These are phyloP conservation scores for Vandiemenella viatica DNA, from an alignment of 2,888 invertebrate genomes.

Conservation along the genomic window DNA sequence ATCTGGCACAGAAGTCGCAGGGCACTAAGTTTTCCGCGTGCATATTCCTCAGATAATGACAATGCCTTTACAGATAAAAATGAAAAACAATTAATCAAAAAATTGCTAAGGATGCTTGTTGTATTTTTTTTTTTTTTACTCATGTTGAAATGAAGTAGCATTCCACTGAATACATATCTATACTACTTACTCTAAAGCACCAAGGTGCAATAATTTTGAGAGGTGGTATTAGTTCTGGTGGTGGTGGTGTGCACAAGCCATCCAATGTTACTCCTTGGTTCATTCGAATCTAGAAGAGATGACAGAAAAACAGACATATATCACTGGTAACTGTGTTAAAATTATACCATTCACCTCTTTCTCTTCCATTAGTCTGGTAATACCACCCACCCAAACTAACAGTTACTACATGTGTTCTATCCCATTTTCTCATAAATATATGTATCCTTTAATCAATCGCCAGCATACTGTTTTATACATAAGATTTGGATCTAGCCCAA, in stretches of 20 bases:
- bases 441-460: too few relatives aligned
- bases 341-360: too few relatives aligned
- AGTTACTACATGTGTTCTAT: too few relatives aligned
- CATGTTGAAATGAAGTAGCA: background rate
- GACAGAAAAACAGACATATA: too few relatives aligned
- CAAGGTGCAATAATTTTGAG: conserved; percentile 80
- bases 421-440: too few relatives aligned
- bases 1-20: conserved; percentile 66
- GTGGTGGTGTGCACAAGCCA: conserved; percentile 58
- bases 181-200: conserved; percentile 66
- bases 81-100: background rate
- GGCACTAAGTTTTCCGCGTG: conserved; percentile 69
- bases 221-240: conserved; percentile 66
- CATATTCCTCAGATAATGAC: conserved; percentile 55
- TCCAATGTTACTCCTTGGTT: conserved; percentile 67
- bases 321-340: too few relatives aligned
- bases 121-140: background rate
- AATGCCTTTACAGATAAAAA: conserved; percentile 42
- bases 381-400: too few relatives aligned
- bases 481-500: too few relatives aligned
- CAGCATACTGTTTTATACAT: too few relatives aligned
- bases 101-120: too few relatives aligned
- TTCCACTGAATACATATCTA: background rate
- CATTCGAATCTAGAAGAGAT: conserved; percentile 42
- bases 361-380: too few relatives aligned